Percentiles rank a stretch among this genome's conserved stretches.
Conservation (phyloP, 1,140 invertebrate genomes). For the Orius insidiosus region DNA sequence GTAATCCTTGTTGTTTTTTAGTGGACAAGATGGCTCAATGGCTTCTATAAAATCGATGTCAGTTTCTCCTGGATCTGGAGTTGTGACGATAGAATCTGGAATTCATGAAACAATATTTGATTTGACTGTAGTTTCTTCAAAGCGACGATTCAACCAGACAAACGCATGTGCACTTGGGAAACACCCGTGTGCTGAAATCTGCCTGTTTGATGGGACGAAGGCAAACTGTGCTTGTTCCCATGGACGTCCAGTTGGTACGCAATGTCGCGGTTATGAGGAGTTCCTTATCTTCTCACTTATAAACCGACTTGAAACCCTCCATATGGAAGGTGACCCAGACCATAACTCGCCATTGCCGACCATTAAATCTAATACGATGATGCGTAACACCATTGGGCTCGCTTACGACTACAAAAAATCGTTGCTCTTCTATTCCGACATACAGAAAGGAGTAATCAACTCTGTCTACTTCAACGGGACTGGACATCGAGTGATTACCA, state of each 20-base stretch:
- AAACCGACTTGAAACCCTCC: constrained; percentile 54
- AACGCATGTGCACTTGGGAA: constrained; percentile 53
- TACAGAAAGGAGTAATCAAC: constrained; percentile 66
- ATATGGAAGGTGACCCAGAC: constrained; percentile 42
- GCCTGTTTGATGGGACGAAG: constrained; percentile 51
- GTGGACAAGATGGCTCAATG: background rate
- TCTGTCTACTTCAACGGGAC: constrained; percentile 67
- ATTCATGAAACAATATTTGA: constrained; percentile 25
- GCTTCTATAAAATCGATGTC: no score
- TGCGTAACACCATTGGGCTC: constrained; percentile 71
- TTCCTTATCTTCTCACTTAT: constrained; percentile 62
- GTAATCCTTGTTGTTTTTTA: no score
- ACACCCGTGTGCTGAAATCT: constrained; percentile 63
- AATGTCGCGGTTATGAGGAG: constrained; percentile 23
- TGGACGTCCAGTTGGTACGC: constrained; percentile 26
- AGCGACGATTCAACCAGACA: constrained; percentile 32
- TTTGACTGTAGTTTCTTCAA: constrained; percentile 34
- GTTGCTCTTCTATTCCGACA: constrained; percentile 71
- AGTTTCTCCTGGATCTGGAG: no score
- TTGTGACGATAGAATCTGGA: no score
- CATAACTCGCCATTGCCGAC: constrained; percentile 56
- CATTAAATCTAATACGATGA: constrained; percentile 49
- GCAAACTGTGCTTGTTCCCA: constrained; percentile 56
- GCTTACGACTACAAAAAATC: constrained; percentile 55
- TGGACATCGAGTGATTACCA: constrained; percentile 46